Base-by-base conservation (phyloP, 2,888 invertebrate species). In the Melolontha melolontha region DNA sequence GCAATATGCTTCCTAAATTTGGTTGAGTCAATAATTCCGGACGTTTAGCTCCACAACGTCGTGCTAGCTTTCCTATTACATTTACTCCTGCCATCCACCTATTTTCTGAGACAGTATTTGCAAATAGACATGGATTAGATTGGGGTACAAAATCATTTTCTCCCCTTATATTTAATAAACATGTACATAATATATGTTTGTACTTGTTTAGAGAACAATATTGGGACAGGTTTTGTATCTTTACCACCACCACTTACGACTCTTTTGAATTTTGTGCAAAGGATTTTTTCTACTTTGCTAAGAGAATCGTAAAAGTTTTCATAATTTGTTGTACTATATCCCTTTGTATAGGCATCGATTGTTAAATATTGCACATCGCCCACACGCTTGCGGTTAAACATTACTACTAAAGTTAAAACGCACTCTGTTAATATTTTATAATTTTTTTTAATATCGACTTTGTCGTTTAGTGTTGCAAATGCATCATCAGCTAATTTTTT, bases 321-420 rank as follows among this genome's bases (percentile, higher is more conserved):
- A 44, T 71, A 68, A 65, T 71, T 67, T 29, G 51, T 22, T 8
- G 54, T 11, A 27, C 17, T 41, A 16, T 27, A n/a, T 62, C 42
- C 42, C 8, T 49, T 49, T 7, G 14, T 49, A 17, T 49, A 49
- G 17, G 62, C 68, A 64, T 71, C 65, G 6, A 75, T n/a, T n/a
- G n/a, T n/a, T n/a, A n/a, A n/a, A n/a, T n/a, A n/a, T n/a, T n/a
- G n/a, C n/a, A n/a, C n/a, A n/a, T 75, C 71, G 12, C 75, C 72
- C 16, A 75, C 68, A n/a, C 73, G 57, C 62, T 72, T 73, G 47
- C 74, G 44, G 54, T 75, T 75, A 49, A 75, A 75, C 64, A 75
- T 69, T 6, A 75, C 10, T 5, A 70, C 70, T 54, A 59, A 51
- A 73, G 51, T 16, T 40, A 70, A 69, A 4, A 70, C 54, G 59